Evolutionary conservation across 2,797 vertebrate genomes (phyloP).

Genomic region (Parauchenoglanis punctatus): DNA sequence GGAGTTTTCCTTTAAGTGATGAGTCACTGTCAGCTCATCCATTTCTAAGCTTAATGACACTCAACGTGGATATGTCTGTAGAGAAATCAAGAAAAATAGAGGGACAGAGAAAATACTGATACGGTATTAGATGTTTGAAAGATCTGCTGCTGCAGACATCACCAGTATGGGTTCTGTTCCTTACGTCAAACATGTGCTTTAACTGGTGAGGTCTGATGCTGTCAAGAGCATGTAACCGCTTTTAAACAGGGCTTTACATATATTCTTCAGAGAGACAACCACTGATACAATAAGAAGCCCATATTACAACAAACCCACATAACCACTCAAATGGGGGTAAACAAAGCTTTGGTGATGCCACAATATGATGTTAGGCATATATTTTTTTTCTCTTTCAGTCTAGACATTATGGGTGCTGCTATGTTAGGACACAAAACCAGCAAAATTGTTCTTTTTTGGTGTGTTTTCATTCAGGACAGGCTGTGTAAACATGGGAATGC

Average conservation of each 20-base stretch:
- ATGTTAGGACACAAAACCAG: constrained; percentile 25
- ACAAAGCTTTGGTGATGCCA: constrained; percentile 47
- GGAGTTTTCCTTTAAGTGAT: constrained; percentile 7
- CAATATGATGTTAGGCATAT: constrained; percentile 48
- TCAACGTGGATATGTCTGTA: neutral
- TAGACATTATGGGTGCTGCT: constrained; percentile 12
- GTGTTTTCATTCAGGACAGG: constrained; percentile 40
- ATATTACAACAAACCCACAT: constrained; percentile 56
- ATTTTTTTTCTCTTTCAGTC: neutral
- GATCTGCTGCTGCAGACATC: constrained; percentile 36
- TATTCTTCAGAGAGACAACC: constrained; percentile 44
- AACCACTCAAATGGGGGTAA: constrained; percentile 49
- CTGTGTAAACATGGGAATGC: constrained; percentile 18
- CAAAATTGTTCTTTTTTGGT: constrained; percentile 37
- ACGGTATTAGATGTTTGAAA: constrained; percentile 24
- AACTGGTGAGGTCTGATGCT: constrained; percentile 45
- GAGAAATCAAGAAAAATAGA: neutral
- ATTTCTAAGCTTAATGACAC: constrained; percentile 1
- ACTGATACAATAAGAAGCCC: constrained; percentile 48
- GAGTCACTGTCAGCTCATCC: neutral
- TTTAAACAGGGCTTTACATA: constrained; percentile 42
- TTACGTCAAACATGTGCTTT: constrained; percentile 51
- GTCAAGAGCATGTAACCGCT: constrained; percentile 53
- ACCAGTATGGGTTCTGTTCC: constrained; percentile 48
- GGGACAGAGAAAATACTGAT: neutral